Evolutionary conservation across 1,140 invertebrate species (phyloP).

Genomic region (Ruditapes philippinarum): DNA sequence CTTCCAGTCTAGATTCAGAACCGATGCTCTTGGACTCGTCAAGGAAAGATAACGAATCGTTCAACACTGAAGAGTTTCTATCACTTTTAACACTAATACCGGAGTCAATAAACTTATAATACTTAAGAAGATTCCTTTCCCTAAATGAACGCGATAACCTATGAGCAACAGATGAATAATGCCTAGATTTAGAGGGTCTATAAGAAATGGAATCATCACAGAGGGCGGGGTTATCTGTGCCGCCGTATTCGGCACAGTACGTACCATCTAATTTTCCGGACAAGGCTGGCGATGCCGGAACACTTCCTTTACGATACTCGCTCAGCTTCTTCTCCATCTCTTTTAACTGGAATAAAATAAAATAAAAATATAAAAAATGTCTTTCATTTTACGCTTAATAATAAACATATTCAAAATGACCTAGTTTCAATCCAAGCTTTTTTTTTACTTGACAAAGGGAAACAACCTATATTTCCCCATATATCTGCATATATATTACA

Average conservation of each 20-base stretch:
- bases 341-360: slow-evolving; percentile 80
- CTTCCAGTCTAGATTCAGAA: slow-evolving; percentile 45
- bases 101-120: slow-evolving; percentile 56
- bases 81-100: slow-evolving; percentile 38
- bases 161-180: slow-evolving; percentile 63
- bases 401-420: too few relatives aligned
- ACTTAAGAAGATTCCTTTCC: slow-evolving; percentile 68
- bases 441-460: too few relatives aligned
- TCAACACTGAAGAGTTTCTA: slow-evolving; percentile 40
- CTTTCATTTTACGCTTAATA: too few relatives aligned
- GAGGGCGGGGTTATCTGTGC: slow-evolving; percentile 65
- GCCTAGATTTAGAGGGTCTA: slow-evolving; percentile 49
- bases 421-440: too few relatives aligned
- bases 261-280: slow-evolving; percentile 75
- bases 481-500: too few relatives aligned
- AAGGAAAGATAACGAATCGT: slow-evolving; percentile 23
- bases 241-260: slow-evolving; percentile 70
- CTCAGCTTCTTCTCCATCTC: slow-evolving; percentile 86
- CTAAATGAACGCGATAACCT: slow-evolving; percentile 75
- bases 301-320: slow-evolving; percentile 73
- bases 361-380: too few relatives aligned
- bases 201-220: slow-evolving; percentile 69
- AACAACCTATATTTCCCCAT: too few relatives aligned
- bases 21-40: slow-evolving; percentile 30
- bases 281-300: slow-evolving; percentile 56